These are phyloP conservation scores for Cydia fagiglandana DNA, from an alignment of 1,140 invertebrate genomes.

Conservation along the genomic window DNA sequence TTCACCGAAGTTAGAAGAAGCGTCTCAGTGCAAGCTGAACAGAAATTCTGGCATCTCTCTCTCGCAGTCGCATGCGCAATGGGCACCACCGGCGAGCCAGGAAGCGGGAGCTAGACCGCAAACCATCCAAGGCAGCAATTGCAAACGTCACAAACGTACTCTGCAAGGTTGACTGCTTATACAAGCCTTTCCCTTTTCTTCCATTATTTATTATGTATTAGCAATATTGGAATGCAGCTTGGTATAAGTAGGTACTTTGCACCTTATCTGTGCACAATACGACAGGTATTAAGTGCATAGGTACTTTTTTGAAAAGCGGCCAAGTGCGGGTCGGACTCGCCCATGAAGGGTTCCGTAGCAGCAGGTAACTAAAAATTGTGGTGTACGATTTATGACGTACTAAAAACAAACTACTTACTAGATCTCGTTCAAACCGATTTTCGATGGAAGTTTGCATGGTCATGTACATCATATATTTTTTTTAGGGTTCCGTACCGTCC, in stretches of 20 bases:
- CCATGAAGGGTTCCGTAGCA: too few relatives aligned
- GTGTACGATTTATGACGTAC: too few relatives aligned
- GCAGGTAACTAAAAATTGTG: too few relatives aligned
- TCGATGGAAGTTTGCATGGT: too few relatives aligned
- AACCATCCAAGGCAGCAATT: not conserved
- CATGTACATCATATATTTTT: too few relatives aligned
- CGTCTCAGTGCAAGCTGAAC: not conserved
- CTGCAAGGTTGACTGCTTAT: constrained; percentile 16
- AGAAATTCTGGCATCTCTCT: not conserved
- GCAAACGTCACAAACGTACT: not conserved
- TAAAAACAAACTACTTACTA: too few relatives aligned
- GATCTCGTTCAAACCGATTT: too few relatives aligned
- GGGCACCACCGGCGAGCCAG: not conserved
- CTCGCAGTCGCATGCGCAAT: not conserved
- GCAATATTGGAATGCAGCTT: not conserved
- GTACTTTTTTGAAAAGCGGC: too few relatives aligned
- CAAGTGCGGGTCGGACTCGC: too few relatives aligned
- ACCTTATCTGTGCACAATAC: too few relatives aligned
- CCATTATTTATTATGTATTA: not conserved
- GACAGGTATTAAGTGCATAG: too few relatives aligned
- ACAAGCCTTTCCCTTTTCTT: constrained; percentile 17
- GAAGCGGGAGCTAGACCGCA: not conserved
- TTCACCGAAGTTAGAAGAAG: not conserved
- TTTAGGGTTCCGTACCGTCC: too few relatives aligned
- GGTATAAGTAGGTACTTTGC: not conserved